Evolutionary conservation across 1,140 invertebrate genomes (phyloP), one percentile per base, ranked within the genome.

Genomic region (Proctacanthus coquilletti): DNA sequence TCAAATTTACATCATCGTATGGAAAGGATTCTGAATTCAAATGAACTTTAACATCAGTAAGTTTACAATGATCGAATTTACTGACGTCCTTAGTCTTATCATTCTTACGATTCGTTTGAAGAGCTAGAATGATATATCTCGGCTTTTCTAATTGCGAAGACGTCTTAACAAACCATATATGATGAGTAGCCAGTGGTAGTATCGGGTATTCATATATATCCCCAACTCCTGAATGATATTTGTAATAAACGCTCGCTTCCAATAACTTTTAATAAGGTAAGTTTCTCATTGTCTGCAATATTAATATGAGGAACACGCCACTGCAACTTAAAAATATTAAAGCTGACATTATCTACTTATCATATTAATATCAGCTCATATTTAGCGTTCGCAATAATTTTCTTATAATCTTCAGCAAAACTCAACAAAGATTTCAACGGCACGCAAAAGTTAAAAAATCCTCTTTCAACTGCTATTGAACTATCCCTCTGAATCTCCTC

Each of bases 321-420:
- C n/a, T n/a, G n/a, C n/a, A n/a, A n/a, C n/a, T n/a, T n/a, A n/a
- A n/a, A n/a, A n/a, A n/a, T n/a, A n/a, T n/a, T n/a, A n/a, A n/a
- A n/a, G n/a, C n/a, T n/a, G n/a, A 18, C 17, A 50, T 62, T 49
- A 5, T 38, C 48, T 21, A 46, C 53, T 5, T 50, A 33, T 41
- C 57, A 45, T 17, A 53, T 53, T 18, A 66, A 42, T 46, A 66
- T 51, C n/a, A 66, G 36, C 46, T 66, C 60, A 47, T 64, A 61
- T 47, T 61, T 60, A 38, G 45, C 48, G 43, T 65, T 64, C 5
- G 61, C 33, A 14, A 65, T 44, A 29, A 67, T 55, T 50, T 57
- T 56, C 34, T 48, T 45, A 50, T 62, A 67, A 48, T 66, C 62
- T 48, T 67, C 60, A 33, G 56, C 56, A 47, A 66, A 64, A n/a